Conservation (phyloP, 2,888 invertebrate species). For the Dolichomitus sp. region DNA sequence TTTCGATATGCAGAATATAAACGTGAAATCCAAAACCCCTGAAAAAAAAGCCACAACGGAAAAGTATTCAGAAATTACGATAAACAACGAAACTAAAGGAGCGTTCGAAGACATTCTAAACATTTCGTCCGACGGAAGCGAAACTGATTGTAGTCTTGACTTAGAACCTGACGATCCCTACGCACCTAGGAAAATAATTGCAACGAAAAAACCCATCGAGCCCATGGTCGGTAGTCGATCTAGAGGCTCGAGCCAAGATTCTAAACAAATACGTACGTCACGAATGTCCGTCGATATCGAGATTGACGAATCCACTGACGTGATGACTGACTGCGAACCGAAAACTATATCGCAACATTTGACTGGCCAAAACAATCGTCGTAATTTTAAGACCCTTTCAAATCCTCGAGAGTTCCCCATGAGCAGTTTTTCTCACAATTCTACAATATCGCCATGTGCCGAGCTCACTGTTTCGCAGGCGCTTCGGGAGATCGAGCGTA, state of each 20-base stretch:
- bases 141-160: constrained; percentile 7
- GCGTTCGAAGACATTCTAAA: constrained; percentile 60
- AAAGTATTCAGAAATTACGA: not conserved
- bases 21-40: not conserved
- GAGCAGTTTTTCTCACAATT: not conserved
- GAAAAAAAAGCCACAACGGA: not conserved
- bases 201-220: not conserved
- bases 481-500: constrained; percentile 4
- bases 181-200: not conserved
- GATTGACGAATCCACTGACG: constrained; percentile 36
- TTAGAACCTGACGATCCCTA: not conserved
- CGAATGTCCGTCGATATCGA: not conserved
- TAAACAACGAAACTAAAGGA: constrained; percentile 11
- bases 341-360: not conserved
- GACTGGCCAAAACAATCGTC: not conserved
- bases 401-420: not conserved
- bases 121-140: constrained; percentile 54
- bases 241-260: not conserved
- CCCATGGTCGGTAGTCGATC: not conserved
- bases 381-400: constrained; percentile 1
- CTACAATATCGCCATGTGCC: not conserved
- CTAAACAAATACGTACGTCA: not conserved
- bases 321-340: constrained; percentile 16
- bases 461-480: not conserved
- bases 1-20: not conserved